Evolutionary conservation across 2,797 vertebrate genomes (phyloP).

Genomic region (Urocyon cinereoargenteus): DNA sequence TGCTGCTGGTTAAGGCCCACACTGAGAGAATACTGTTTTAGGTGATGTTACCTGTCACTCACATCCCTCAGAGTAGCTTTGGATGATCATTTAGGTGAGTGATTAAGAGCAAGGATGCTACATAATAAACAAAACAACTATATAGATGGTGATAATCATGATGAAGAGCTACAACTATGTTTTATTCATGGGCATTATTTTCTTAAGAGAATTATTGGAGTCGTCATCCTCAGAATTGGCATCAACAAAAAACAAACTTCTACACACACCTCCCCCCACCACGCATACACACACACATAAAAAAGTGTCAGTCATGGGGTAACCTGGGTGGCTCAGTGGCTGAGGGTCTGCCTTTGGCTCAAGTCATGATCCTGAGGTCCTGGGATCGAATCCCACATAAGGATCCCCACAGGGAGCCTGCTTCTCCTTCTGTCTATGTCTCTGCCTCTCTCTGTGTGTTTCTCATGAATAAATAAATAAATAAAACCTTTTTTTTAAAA

Average conservation of each 20-base stretch:
- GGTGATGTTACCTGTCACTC: background rate
- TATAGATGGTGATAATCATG: background rate
- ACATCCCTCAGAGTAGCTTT: background rate
- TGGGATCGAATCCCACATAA: too few species aligned
- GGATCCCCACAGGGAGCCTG: too few species aligned
- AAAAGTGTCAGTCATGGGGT: too few species aligned
- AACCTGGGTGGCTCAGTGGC: too few species aligned
- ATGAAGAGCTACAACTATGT: background rate
- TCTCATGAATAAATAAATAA: too few species aligned
- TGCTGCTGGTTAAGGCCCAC: background rate
- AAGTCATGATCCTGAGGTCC: too few species aligned
- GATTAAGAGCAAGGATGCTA: background rate
- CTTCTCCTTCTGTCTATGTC: too few species aligned
- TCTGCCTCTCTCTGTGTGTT: too few species aligned
- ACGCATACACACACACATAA: too few species aligned
- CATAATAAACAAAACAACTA: background rate
- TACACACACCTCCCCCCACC: background rate
- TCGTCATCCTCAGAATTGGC: background rate
- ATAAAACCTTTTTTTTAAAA: background rate
- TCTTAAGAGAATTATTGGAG: background rate
- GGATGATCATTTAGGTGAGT: background rate
- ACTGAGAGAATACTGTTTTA: background rate
- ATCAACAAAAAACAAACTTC: background rate
- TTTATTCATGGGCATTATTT: background rate
- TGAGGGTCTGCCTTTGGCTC: too few species aligned